Base-by-base conservation (phyloP, 2,797 vertebrate genomes). In the Lycodopsis pacificus region DNA sequence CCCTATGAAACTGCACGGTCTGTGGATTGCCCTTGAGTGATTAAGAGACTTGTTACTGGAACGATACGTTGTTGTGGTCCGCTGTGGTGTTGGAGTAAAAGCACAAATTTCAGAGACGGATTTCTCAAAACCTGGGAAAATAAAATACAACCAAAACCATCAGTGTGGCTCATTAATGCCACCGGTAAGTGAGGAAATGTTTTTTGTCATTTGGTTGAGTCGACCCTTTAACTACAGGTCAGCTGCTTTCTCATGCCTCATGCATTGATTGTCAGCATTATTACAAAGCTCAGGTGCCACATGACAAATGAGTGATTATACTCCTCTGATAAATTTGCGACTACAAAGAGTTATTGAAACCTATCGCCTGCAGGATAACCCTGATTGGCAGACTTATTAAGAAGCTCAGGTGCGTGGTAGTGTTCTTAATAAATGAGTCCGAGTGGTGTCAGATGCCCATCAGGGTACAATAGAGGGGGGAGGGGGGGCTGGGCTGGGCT, bases 321-420 rank as follows among this genome's bases (percentile, higher is more conserved):
- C 62, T 59, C 25, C 25, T 22, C 22, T 68, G 71, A 89, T 88
- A 51, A n/a, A 85, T 84, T 25, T 72, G 67, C 63, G 9, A 68
- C 74, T 63, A 91, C 88, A 91, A 90, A 90, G 86, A 71, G 15
- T 74, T 76, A 64, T 34, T 71, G 54, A 40, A 74, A 82, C 8
- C n/a, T 32, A 30, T 58, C 9, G 67, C 67, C 80, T 74, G 32
- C 77, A 77, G 83, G 46, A 75, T 54, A 73, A 81, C 80, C 34
- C 86, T 91, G 92, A 94, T 89, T 94, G 91, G 93, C 91, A 91
- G 90, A 86, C 72, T 88, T 89, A 92, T 92, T 92, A 92, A 77
- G 63, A 74, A 91, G 91, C 93, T 91, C 92, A 92, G 91, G 91
- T 93, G 91, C 78, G 3, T 62, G 65, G 44, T 34, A 0, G 73